phyloP scores from a whole-genome alignment of 2,888 invertebrate species.

The Brenthis daphne region DNA sequence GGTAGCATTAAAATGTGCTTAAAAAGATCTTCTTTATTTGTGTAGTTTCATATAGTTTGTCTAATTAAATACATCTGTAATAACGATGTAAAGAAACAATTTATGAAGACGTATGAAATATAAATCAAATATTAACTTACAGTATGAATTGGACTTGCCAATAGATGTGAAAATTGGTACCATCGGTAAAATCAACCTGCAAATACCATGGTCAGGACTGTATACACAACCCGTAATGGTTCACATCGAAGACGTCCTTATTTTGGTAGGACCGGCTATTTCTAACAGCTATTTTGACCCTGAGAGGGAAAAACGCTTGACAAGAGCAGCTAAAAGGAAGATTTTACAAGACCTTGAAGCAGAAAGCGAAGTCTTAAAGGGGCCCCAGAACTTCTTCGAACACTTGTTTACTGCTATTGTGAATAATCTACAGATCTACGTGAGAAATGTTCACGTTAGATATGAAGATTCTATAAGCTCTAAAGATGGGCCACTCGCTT shows the following conservation, averaged over 20 bases:
- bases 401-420: constrained; percentile 88
- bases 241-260: constrained; percentile 88
- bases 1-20: no score
- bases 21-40: no score
- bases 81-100: no score
- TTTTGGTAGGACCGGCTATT: constrained; percentile 89
- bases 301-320: constrained; percentile 87
- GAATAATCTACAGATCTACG: constrained; percentile 90
- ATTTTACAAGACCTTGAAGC: constrained; percentile 86
- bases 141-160: constrained; percentile 91
- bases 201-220: constrained; percentile 90
- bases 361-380: constrained; percentile 81
- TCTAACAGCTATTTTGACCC: constrained; percentile 86
- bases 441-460: constrained; percentile 90
- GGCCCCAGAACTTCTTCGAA: constrained; percentile 86
- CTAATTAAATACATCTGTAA: no score
- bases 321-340: constrained; percentile 87
- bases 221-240: constrained; percentile 88
- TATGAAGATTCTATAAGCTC: constrained; percentile 89
- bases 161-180: constrained; percentile 91
- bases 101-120: no score
- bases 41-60: no score
- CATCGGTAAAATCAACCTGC: constrained; percentile 87
- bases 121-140: constrained; percentile 51
- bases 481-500: constrained; percentile 85